These are phyloP conservation scores for Cerastis rubricosa DNA, from an alignment of 2,888 invertebrate species.

Conservation along the genomic window DNA sequence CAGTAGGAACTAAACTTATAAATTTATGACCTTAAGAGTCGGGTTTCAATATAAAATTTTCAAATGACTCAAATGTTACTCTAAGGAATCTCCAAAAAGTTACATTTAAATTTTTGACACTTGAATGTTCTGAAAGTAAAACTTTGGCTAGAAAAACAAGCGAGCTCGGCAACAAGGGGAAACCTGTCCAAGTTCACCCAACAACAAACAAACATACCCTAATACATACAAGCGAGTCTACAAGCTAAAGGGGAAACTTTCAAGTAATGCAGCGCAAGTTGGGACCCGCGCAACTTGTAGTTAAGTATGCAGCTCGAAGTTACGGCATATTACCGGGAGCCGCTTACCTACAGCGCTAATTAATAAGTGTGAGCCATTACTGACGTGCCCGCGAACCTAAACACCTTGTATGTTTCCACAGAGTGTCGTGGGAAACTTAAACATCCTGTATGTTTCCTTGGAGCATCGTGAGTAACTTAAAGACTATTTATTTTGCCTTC, in stretches of 20 bases:
- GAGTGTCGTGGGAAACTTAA: too few relatives aligned
- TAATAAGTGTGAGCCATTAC: slow-evolving; percentile 43
- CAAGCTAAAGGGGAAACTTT: slow-evolving; percentile 1
- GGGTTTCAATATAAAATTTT: background rate
- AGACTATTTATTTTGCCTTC: background rate
- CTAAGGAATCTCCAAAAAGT: background rate
- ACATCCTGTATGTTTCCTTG: background rate
- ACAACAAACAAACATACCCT: slow-evolving; percentile 11
- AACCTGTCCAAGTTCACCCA: background rate
- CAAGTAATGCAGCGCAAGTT: slow-evolving; percentile 24
- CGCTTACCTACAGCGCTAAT: slow-evolving; percentile 42
- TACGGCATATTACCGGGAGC: slow-evolving; percentile 33
- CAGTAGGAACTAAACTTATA: background rate
- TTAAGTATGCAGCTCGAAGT: slow-evolving; percentile 37
- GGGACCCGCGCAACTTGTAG: slow-evolving; percentile 21
- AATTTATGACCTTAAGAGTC: background rate
- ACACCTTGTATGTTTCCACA: too few relatives aligned
- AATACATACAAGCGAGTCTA: background rate
- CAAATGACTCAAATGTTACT: too few relatives aligned
- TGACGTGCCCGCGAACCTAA: slow-evolving; percentile 9
- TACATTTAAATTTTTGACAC: background rate
- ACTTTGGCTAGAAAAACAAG: background rate
- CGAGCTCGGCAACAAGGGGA: background rate
- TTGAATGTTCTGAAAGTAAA: background rate
- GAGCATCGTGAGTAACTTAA: background rate